Conservation (phyloP, 92 coral and sea anemone species). For the Pocillopora grandis region DNA sequence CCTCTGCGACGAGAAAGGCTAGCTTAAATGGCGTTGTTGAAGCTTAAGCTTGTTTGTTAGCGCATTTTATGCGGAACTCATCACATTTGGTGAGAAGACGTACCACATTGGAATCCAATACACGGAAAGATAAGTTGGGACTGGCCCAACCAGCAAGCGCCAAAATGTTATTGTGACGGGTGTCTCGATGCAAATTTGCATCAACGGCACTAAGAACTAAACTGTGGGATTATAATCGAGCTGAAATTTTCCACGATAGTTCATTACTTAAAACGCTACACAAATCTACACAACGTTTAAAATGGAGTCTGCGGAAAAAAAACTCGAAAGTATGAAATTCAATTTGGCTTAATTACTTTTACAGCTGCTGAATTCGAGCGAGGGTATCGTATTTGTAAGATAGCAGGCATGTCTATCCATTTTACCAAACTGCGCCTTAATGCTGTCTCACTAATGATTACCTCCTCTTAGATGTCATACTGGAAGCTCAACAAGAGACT, state of each 20-base stretch:
- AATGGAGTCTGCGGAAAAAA: not conserved
- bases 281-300: too few relatives aligned
- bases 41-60: conserved; percentile 18
- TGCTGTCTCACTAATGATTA: not conserved
- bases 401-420: not conserved
- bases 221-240: not conserved
- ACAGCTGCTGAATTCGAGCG: not conserved
- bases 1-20: conserved; percentile 21
- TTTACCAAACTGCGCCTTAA: not conserved
- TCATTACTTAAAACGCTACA: not conserved
- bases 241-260: not conserved
- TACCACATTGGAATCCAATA: not conserved
- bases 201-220: not conserved
- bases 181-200: not conserved
- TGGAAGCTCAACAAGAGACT: conserved; percentile 93
- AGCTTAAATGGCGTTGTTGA: not conserved
- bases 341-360: conserved; percentile 16
- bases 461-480: conserved; percentile 73
- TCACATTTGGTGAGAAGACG: not conserved
- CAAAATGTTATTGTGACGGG: not conserved
- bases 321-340: not conserved
- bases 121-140: not conserved
- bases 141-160: not conserved
- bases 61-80: not conserved
- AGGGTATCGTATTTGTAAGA: not conserved